Base-by-base conservation (phyloP, 1,140 invertebrate genomes). In the Meteorus sp. region DNA sequence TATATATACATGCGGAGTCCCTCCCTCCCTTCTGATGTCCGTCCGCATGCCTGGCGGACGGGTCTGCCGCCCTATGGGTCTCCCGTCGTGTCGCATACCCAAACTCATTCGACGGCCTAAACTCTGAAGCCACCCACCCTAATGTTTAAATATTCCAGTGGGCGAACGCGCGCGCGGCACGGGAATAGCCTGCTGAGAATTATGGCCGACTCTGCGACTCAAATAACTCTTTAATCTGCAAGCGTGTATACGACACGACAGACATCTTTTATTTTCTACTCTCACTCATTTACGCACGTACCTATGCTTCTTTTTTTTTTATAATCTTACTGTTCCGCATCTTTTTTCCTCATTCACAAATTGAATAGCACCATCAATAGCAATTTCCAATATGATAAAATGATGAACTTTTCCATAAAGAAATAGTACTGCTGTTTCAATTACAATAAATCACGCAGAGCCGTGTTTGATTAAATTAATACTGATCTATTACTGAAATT, bases 201-300 rank as follows among this genome's bases (percentile, higher is more conserved):
- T 80, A 80, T 80, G 76, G 78, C 77, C 68, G 76, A 72, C 73
- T 75, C 75, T 61, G 75, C 68, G 76, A 78, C 76, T 79, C 76
- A 77, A 80, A 80, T 79, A 80, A 80, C 77, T 80, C 78, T 79
- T 78, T 79, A 79, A 79, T 80, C 72, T 76, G 67, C 71, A 68
- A 70, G 60, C 65, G 68, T 67, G 67, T 71, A n/a, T n/a, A 25
- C 31, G 72, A 64, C 64, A 57, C 66, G 65, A 60, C 63, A 64
- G 35, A 60, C 65, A 61, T 67, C 60, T 52, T 60, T 27, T 15
- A 58, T 51, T n/a, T 27, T 19, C 35, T 41, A 25, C 19, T 43
- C 9, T 4, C 39, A 45, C 44, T 35, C 48, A 41, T 59, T 41
- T 44, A n/a, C 53, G 23, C 25, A 59, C 33, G 5, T 13, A 19